Evolutionary conservation across 2,113 vertebrate species (phyloP).

Genomic region (Sinocyclocheilus anshuiensis): DNA sequence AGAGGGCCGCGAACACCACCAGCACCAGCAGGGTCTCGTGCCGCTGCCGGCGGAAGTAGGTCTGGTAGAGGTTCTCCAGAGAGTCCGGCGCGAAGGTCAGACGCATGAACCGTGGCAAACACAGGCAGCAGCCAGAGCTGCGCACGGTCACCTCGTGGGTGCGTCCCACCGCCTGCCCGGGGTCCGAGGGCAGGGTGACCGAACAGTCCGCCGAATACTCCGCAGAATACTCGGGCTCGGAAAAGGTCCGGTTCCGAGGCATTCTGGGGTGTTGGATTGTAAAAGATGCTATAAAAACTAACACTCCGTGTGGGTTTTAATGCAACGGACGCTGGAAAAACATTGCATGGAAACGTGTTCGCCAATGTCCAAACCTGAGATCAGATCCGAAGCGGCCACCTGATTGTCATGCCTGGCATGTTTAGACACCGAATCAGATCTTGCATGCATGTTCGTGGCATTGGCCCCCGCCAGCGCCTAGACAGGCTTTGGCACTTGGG

Average conservation of each 20-base stretch:
- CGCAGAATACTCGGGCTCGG: conserved; percentile 83
- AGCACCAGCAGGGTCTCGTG: conserved; percentile 92
- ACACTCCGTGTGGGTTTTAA: no score
- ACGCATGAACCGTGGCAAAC: conserved; percentile 89
- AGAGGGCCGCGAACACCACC: conserved; percentile 91
- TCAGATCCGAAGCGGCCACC: conserved; percentile 34
- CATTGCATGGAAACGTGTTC: not conserved
- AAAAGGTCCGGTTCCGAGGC: conserved; percentile 89
- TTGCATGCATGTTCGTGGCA: conserved; percentile 54
- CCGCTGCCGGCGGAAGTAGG: conserved; percentile 91
- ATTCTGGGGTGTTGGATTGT: conserved; percentile 66
- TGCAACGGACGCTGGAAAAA: no score
- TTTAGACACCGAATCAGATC: conserved; percentile 8
- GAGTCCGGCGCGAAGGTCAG: conserved; percentile 90
- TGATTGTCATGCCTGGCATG: conserved; percentile 56
- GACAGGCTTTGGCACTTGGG: no score
- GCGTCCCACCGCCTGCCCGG: conserved; percentile 82
- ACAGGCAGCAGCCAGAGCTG: conserved; percentile 87
- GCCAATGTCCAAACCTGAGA: conserved; percentile 41
- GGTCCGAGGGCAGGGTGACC: conserved; percentile 90
- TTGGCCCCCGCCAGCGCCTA: not conserved
- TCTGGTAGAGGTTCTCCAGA: conserved; percentile 95
- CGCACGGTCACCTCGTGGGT: conserved; percentile 89
- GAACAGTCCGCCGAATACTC: conserved; percentile 94
- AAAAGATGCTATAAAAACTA: not conserved